Conservation (phyloP, 1,140 invertebrate genomes). For the Arctopsyche grandis region DNA sequence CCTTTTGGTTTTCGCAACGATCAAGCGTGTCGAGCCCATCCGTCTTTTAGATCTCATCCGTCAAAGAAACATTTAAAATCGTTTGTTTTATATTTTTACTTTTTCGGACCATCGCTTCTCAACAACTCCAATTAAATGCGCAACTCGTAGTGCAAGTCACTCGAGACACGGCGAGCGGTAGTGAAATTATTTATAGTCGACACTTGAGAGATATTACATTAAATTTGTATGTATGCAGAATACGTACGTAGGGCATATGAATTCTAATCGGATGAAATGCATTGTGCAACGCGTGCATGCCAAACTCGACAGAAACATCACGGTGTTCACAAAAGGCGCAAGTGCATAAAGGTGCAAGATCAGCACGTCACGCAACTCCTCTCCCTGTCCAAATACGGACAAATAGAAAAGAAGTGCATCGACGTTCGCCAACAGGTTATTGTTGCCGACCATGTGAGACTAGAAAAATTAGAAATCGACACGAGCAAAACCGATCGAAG, state of each 20-base stretch:
- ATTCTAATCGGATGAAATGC: not conserved
- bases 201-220: not conserved
- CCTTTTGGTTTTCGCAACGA: too few relatives aligned
- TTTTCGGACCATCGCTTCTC: too few relatives aligned
- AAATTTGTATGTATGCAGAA: not conserved
- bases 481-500: not conserved
- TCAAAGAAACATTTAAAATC: too few relatives aligned
- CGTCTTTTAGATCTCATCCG: too few relatives aligned
- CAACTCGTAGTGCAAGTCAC: too few relatives aligned
- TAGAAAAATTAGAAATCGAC: slow-evolving; percentile 1
- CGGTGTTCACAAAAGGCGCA: not conserved
- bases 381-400: not conserved
- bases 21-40: too few relatives aligned
- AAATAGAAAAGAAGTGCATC: not conserved
- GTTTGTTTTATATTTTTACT: too few relatives aligned
- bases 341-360: slow-evolving; percentile 6
- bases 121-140: too few relatives aligned
- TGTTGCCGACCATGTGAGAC: not conserved
- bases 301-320: not conserved
- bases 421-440: not conserved
- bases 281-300: not conserved
- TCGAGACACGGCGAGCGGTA: not conserved
- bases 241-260: not conserved
- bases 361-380: not conserved
- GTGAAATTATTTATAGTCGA: not conserved